These are phyloP conservation scores for Cyprinodon diabolis DNA, from an alignment of 2,797 vertebrate species.

Conservation along the genomic window DNA sequence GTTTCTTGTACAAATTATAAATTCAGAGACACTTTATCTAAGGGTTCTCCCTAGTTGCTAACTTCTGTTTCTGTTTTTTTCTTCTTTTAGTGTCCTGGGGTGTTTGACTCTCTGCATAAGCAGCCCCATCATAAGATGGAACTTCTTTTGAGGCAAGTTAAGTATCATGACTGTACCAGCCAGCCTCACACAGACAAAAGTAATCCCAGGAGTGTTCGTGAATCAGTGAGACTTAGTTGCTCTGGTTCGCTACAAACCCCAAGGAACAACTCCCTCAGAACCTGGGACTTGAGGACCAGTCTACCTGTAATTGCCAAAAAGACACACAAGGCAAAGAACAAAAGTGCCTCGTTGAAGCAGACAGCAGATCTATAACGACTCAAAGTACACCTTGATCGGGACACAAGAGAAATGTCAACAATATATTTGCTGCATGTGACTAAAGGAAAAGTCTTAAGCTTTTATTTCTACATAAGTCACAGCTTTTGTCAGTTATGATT, in stretches of 20 bases:
- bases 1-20: not conserved
- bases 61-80: slow-evolving; percentile 7
- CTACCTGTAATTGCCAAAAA: slow-evolving; percentile 84
- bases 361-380: not conserved
- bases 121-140: slow-evolving; percentile 89
- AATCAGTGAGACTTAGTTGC: slow-evolving; percentile 35
- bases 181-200: slow-evolving; percentile 32
- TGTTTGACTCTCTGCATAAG: slow-evolving; percentile 92
- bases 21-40: not conserved
- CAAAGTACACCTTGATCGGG: not conserved
- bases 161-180: slow-evolving; percentile 72
- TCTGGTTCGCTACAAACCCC: slow-evolving; percentile 50
- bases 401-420: not conserved
- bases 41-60: not conserved
- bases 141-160: slow-evolving; percentile 83
- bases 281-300: slow-evolving; percentile 59
- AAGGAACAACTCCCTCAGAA: slow-evolving; percentile 39
- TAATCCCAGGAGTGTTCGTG: slow-evolving; percentile 42
- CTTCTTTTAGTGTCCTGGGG: slow-evolving; percentile 84
- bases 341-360: slow-evolving; percentile 3
- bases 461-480: not conserved
- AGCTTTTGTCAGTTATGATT: not conserved
- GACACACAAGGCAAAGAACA: slow-evolving; percentile 85
- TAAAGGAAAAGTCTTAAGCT: not conserved
- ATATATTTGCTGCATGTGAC: not conserved